phyloP scores from a whole-genome alignment of 2,113 vertebrate species.

The Lepidothrix coronata region DNA sequence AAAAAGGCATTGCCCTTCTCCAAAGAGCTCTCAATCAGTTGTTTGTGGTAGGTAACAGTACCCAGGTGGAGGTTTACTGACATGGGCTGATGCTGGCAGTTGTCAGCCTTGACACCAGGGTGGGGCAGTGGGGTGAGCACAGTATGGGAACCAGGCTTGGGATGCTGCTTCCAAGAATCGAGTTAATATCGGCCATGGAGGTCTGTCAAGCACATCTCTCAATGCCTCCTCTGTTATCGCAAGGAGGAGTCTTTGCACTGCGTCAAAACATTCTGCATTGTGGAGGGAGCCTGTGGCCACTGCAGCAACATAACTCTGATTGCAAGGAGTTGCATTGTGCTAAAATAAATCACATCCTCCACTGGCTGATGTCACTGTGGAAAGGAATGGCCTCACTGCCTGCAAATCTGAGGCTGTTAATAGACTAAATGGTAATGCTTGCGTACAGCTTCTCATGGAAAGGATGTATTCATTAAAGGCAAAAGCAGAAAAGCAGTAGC shows the following conservation, averaged over 20 bases:
- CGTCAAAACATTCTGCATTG: not conserved
- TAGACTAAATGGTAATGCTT: not conserved
- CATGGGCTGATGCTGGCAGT: not conserved
- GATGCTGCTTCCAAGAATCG: not conserved
- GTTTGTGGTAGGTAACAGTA: not conserved
- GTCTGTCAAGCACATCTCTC: not conserved
- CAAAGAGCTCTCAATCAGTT: not conserved
- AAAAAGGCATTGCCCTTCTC: not conserved
- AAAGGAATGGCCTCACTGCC: not conserved
- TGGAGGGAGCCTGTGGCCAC: not conserved
- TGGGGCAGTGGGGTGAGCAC: rapidly evolving
- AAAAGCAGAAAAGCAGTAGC: not conserved
- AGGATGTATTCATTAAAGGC: not conserved
- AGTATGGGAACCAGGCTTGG: not conserved
- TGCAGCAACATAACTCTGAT: not conserved
- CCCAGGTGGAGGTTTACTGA: not conserved
- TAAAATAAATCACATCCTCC: not conserved
- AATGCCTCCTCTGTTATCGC: not conserved
- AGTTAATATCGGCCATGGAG: rapidly evolving
- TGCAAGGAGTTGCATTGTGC: not conserved
- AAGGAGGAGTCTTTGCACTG: constrained; percentile 14
- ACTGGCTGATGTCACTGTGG: not conserved
- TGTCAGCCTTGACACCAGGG: not conserved
- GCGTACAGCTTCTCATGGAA: not conserved
- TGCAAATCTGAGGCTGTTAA: not conserved